These are phyloP conservation scores for Otis tarda DNA, from an alignment of 2,113 vertebrate genomes.

Conservation along the genomic window DNA sequence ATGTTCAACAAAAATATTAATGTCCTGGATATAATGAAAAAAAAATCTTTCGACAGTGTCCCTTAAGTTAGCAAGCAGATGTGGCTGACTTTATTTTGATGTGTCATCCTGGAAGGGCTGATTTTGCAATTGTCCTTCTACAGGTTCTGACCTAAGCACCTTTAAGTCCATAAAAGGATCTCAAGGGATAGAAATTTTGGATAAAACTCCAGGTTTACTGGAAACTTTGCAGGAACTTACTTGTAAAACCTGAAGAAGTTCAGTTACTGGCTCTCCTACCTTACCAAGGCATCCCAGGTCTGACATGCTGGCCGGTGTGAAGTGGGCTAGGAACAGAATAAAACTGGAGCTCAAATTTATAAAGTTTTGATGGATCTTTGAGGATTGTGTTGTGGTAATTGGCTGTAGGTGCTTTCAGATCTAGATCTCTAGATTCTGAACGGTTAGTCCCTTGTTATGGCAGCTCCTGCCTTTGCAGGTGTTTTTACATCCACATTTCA, in stretches of 20 bases:
- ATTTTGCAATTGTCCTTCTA: not conserved
- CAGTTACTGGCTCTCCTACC: not conserved
- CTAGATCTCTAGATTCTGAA: not conserved
- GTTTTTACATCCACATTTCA: not conserved
- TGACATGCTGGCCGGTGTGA: not conserved
- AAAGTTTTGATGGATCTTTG: not conserved
- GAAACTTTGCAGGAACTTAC: not conserved
- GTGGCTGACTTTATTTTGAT: not conserved
- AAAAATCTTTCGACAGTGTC: not conserved
- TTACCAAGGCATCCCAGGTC: not conserved
- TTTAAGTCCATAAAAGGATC: not conserved
- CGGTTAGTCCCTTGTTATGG: not conserved
- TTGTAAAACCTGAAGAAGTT: not conserved
- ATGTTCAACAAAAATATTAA: not conserved
- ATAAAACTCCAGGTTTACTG: not conserved
- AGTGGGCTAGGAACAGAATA: not conserved
- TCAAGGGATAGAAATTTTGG: not conserved
- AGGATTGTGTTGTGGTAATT: not conserved
- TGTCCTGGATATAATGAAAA: not conserved
- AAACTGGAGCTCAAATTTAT: not conserved
- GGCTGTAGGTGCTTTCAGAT: not conserved
- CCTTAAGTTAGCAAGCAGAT: not conserved
- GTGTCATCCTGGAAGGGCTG: not conserved
- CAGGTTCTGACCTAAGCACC: not conserved
- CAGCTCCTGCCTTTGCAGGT: not conserved